A percentile compares a stretch with the other conserved stretches of the same genome.
Evolutionary conservation across 1,140 invertebrate genomes (phyloP).

Genomic region (Eufriesea mexicana): DNA sequence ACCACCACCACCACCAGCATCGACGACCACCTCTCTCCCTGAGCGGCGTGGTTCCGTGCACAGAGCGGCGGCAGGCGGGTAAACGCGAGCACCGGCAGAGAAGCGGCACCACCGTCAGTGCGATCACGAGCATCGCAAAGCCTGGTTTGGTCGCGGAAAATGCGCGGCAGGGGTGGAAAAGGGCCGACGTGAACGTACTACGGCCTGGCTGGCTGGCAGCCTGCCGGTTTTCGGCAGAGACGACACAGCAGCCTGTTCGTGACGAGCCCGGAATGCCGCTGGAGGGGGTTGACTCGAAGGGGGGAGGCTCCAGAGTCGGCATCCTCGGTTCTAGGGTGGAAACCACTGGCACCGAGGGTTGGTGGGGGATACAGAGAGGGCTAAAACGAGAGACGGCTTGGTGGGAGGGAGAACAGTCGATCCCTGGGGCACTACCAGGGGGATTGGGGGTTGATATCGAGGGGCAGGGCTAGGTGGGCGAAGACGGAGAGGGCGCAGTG

Average conservation of each 20-base stretch:
- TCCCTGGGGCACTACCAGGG: constrained; percentile 63
- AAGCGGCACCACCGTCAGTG: constrained; percentile 44
- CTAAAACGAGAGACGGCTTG: constrained; percentile 50
- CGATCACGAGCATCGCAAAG: constrained; percentile 45
- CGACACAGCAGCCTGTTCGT: constrained; percentile 39
- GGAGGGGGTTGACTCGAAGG: constrained; percentile 19
- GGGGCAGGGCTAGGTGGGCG: constrained; percentile 77
- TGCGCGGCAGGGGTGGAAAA: constrained; percentile 67
- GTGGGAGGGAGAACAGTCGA: constrained; percentile 62
- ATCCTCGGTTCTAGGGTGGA: constrained; percentile 46
- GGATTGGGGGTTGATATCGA: constrained; percentile 72
- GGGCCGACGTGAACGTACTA: constrained; percentile 13
- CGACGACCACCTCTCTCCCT: neutral
- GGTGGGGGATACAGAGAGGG: constrained; percentile 55
- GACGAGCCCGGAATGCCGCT: constrained; percentile 27
- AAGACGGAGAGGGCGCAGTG: constrained; percentile 81
- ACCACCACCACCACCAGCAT: constrained; percentile 11
- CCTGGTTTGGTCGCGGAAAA: constrained; percentile 54
- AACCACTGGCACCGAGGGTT: constrained; percentile 16
- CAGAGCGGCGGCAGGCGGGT: constrained; percentile 26
- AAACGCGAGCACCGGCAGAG: constrained; percentile 28
- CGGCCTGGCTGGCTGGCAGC: neutral
- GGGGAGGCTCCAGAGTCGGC: constrained; percentile 39
- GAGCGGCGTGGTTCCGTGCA: neutral
- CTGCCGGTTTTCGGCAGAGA: constrained; percentile 37